Base-by-base conservation (phyloP, 2,113 vertebrate genomes). In the Tympanuchus pallidicinctus region DNA sequence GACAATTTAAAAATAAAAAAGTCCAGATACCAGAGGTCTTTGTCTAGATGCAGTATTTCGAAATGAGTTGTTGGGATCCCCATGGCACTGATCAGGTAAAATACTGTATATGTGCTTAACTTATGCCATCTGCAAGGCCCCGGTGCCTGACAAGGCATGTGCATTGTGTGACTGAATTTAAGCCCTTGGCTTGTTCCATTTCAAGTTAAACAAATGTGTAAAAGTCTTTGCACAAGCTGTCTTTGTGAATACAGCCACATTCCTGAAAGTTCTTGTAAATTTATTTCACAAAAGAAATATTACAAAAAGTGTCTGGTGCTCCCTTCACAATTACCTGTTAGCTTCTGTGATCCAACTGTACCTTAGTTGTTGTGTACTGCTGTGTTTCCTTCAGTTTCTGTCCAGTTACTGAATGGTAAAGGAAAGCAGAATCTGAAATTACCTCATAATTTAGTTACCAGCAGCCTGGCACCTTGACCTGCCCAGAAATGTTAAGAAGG, bases 71-170 rank as follows among this genome's bases (percentile, higher is more conserved):
- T n/a, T 73, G 63, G 25, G 36, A 14, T 82, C 18, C 56, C 2
- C n/a, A 19, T 56, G 79, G 32, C 45, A 72, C 5, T 3, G 8
- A n/a, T 77, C 30, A 65, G 61, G 42, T 67, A n/a, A 61, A 88
- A 63, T 0, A 0, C 14, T 0, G 0, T 0, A 9, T 27, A 30
- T 36, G 17, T 65, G 61, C 77, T 65, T 21, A 42, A 16, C n/a
- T 74, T 56, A 60, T 1, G 4, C 27, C 57, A 48, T 28, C 47
- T 57, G 34, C 0, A 0, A 3, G n/a, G 45, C 40, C 65, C 61
- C 67, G 40, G 76, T 90, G 64, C 60, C 76, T 83, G 83, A 36
- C 59, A 81, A 63, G 42, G 13, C 65, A 47, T n/a, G 19, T 42
- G 34, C 19, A 0, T 21, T 52, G 43, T 57, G 40, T 21, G 20